These are phyloP conservation scores for Nephrocerus scutellatus DNA, from an alignment of 2,888 invertebrate species.

Conservation along the genomic window DNA sequence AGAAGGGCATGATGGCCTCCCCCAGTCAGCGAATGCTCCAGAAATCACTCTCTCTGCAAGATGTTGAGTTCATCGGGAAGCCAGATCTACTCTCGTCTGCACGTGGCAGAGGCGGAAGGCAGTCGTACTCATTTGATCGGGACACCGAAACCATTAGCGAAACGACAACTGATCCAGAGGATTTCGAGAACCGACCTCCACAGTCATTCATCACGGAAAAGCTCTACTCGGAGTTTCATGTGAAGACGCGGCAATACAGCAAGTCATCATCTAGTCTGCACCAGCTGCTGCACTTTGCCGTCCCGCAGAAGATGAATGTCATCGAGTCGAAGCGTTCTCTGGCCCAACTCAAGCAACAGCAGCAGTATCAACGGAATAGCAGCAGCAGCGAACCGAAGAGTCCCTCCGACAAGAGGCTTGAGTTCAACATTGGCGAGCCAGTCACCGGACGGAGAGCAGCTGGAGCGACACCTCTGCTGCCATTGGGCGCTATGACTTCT, in stretches of 20 bases:
- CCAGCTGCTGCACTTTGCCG: conserved; percentile 43
- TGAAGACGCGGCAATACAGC: conserved; percentile 61
- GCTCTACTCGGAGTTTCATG: conserved; percentile 63
- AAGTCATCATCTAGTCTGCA: conserved; percentile 58
- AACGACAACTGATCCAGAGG: conserved; percentile 39
- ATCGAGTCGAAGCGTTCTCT: conserved; percentile 48
- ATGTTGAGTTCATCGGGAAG: conserved; percentile 41
- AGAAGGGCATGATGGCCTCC: conserved; percentile 10
- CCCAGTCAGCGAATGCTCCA: conserved; percentile 33
- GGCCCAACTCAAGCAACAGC: conserved; percentile 36
- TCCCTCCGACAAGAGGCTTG: conserved; percentile 22
- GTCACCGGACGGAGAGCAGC: conserved; percentile 39
- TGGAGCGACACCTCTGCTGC: conserved; percentile 35
- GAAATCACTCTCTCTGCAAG: conserved; percentile 45
- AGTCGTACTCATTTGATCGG: too few species aligned
- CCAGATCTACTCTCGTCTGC: conserved; percentile 40
- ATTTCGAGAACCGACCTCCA: conserved; percentile 46
- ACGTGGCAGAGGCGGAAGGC: conserved; percentile 21
- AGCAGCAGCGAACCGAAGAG: conserved; percentile 5
- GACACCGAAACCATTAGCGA: conserved; percentile 38
- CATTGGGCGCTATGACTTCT: conserved; percentile 20
- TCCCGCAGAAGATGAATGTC: conserved; percentile 51
- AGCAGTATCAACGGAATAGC: conserved; percentile 13
- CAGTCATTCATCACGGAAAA: conserved; percentile 64
- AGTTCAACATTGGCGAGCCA: conserved; percentile 36